phyloP scores from a whole-genome alignment of 2,113 vertebrate genomes.

The Numida meleagris region DNA sequence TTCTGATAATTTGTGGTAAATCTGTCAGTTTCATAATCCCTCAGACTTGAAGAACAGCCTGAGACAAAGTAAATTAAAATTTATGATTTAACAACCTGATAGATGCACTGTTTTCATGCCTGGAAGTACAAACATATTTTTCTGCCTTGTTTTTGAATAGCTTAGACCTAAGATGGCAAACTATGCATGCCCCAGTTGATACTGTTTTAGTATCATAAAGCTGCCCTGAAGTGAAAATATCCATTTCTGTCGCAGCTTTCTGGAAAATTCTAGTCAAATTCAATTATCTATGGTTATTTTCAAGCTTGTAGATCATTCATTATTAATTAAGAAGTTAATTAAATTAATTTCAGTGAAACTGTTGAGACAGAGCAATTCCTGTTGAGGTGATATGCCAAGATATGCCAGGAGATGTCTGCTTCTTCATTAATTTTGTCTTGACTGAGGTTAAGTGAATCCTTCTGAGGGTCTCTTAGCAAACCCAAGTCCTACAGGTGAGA shows the following conservation, averaged over 20 bases:
- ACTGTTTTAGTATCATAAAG: slow-evolving; percentile 42
- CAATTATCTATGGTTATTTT: slow-evolving; percentile 57
- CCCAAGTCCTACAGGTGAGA: slow-evolving; percentile 5
- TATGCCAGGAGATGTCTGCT: slow-evolving; percentile 31
- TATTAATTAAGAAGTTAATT: slow-evolving; percentile 67
- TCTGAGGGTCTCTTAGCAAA: not conserved
- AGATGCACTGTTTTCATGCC: slow-evolving; percentile 8
- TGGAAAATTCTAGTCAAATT: slow-evolving; percentile 56
- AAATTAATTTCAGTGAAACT: slow-evolving; percentile 61
- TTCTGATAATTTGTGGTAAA: slow-evolving; percentile 31
- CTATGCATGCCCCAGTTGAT: not conserved
- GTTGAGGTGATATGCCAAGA: slow-evolving; percentile 33
- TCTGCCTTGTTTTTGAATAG: slow-evolving; percentile 15
- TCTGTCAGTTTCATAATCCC: slow-evolving; percentile 29
- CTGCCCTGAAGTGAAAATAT: slow-evolving; percentile 42
- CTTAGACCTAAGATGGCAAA: not conserved
- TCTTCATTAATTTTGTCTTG: slow-evolving; percentile 61
- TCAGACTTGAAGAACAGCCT: not conserved
- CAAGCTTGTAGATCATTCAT: slow-evolving; percentile 56
- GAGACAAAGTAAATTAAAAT: slow-evolving; percentile 23
- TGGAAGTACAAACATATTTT: slow-evolving; percentile 44
- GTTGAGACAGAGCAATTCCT: not conserved
- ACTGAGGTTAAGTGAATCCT: slow-evolving; percentile 36
- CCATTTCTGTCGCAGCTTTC: slow-evolving; percentile 37
- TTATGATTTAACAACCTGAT: slow-evolving; percentile 10